phyloP scores from a whole-genome alignment of 2,888 invertebrate species.

The Apamea sordens region DNA sequence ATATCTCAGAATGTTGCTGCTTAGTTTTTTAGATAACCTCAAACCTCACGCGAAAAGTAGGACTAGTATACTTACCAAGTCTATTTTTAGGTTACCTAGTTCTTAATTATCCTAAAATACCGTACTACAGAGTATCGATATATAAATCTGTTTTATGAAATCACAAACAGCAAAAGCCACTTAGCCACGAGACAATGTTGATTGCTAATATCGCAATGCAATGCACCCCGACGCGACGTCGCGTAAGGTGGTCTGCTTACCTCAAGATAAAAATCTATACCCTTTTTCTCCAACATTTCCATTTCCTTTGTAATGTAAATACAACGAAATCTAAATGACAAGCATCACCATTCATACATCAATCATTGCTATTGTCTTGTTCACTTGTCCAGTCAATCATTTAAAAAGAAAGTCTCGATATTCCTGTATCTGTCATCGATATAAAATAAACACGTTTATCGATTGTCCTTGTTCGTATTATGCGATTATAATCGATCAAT shows the following conservation, averaged over 20 bases:
- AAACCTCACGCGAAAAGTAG: neutral
- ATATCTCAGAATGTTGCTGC: neutral
- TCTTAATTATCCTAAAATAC: too few species aligned
- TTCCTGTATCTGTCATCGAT: slow-evolving; percentile 64
- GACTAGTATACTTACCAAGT: neutral
- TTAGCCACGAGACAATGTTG: neutral
- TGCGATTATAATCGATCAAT: slow-evolving; percentile 58
- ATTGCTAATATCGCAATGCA: slow-evolving; percentile 21
- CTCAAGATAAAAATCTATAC: slow-evolving; percentile 44
- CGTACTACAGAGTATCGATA: too few species aligned
- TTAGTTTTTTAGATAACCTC: neutral
- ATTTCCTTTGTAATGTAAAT: slow-evolving; percentile 51
- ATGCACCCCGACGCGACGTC: neutral
- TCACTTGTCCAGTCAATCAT: slow-evolving; percentile 55
- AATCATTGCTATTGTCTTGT: slow-evolving; percentile 64
- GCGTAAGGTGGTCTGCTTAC: slow-evolving; percentile 32
- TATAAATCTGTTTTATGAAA: neutral
- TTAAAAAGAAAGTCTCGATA: slow-evolving; percentile 63
- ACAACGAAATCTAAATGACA: slow-evolving; percentile 67
- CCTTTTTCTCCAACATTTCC: slow-evolving; percentile 47
- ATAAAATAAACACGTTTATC: slow-evolving; percentile 59
- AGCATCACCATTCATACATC: slow-evolving; percentile 68
- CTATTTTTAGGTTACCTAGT: neutral
- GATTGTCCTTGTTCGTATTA: slow-evolving; percentile 57
- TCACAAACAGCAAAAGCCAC: neutral